A percentile compares a stretch with the other conserved stretches of the same genome.
Evolutionary conservation across 2,113 vertebrate species (phyloP).

Genomic region (Fregata magnificens): DNA sequence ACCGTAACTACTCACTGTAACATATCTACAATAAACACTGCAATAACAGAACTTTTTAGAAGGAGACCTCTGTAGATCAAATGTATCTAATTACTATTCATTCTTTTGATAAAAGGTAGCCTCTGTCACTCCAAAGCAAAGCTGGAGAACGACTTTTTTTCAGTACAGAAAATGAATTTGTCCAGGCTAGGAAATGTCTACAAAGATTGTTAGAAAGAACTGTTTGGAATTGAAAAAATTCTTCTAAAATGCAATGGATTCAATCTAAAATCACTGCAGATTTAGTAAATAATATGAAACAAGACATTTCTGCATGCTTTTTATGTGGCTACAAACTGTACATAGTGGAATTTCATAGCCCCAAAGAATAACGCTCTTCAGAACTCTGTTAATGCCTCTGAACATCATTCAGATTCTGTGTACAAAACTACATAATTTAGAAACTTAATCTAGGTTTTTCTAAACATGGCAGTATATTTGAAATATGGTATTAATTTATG

Average conservation of each 20-base stretch:
- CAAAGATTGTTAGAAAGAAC: conserved; percentile 56
- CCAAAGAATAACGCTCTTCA: conserved; percentile 60
- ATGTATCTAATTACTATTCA: background rate
- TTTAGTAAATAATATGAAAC: conserved; percentile 12
- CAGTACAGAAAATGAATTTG: conserved; percentile 33
- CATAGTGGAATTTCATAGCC: conserved; percentile 45
- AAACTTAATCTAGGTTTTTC: conserved; percentile 67
- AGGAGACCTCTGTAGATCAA: background rate
- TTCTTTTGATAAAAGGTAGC: background rate
- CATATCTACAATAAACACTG: background rate
- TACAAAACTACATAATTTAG: conserved; percentile 76
- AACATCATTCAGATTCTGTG: conserved; percentile 63
- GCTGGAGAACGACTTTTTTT: background rate
- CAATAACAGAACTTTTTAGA: background rate
- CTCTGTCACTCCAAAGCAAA: conserved; percentile 5
- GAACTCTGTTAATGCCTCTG: conserved; percentile 66
- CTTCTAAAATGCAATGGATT: conserved; percentile 43
- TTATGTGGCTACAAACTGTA: conserved; percentile 42
- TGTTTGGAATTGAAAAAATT: conserved; percentile 34
- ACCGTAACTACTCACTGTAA: background rate
- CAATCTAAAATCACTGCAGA: conserved; percentile 14
- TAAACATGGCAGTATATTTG: conserved; percentile 75
- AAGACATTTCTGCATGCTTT: conserved; percentile 38
- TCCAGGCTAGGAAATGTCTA: conserved; percentile 45
- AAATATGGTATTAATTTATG: conserved; percentile 75